phyloP scores from a whole-genome alignment of 2,797 vertebrate species.

The Enteromius mattozi region DNA sequence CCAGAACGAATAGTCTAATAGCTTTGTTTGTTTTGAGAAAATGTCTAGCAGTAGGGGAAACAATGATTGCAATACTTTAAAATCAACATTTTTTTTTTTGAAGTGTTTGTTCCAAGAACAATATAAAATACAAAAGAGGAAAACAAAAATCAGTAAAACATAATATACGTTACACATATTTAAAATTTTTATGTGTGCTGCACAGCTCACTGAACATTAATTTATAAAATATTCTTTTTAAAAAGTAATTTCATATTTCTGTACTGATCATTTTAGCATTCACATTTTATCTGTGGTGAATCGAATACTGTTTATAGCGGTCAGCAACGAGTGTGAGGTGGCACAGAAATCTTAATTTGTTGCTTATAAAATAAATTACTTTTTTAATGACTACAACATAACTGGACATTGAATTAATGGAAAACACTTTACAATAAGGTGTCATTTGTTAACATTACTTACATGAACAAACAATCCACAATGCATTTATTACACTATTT shows the following conservation, averaged over 20 bases:
- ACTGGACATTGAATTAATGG: no score
- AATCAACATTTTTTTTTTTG: not conserved
- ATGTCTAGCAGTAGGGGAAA: not conserved
- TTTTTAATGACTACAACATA: not conserved
- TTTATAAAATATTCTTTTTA: not conserved
- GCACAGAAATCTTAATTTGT: not conserved
- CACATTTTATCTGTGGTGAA: not conserved
- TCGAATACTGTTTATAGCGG: not conserved
- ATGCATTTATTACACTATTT: no score
- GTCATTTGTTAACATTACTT: no score
- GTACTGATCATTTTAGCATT: not conserved
- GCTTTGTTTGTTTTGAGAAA: constrained; percentile 22
- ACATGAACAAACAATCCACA: no score
- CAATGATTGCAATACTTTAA: not conserved
- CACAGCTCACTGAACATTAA: not conserved
- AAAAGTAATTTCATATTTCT: not conserved
- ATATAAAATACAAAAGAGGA: not conserved
- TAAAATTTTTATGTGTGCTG: not conserved
- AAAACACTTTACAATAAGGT: no score
- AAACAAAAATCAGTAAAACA: not conserved
- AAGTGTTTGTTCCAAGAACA: not conserved
- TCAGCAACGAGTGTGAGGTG: not conserved
- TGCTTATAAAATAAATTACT: not conserved
- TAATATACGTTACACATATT: not conserved
- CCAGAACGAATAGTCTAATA: constrained; percentile 1